Base-by-base conservation (phyloP, 2,797 vertebrate species). In the Pitangus sulphuratus region DNA sequence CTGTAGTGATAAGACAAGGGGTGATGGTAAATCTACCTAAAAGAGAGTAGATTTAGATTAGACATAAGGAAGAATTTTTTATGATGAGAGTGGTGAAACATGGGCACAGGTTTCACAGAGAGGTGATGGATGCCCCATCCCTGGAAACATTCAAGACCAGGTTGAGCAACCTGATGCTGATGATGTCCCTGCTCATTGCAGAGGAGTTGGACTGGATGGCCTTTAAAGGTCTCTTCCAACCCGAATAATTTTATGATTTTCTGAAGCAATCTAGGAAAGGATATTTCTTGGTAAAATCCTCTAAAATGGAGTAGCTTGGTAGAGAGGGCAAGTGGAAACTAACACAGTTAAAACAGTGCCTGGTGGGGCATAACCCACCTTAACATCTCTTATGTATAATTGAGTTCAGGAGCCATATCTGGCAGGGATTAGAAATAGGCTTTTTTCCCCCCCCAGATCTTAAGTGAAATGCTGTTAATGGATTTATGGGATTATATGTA, bases 81-180 rank as follows among this genome's bases (percentile, higher is more conserved):
- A 30, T 0, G 1, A 0, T 45, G 68, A 26, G 3, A 1, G 4
- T 68, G 40, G 9, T 30, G 22, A 48, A 48, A 31, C 1, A 1
- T n/a, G 56, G 31, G 15, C 3, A 17, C 10, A 48, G 8, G 24
- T 44, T 83, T 54, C 9, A 15, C 31, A 30, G 33, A 51, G 21
- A 53, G 20, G 28, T 44, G 9, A 2, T 53, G 11, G 35, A 7
- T 78, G 28, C 25, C 21, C 2, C 21, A 26, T 33, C 5, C 1
- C 1, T 76, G 58, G 31, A 51, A 56, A 31, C 13, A 18, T 68
- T 64, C 19, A 30, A 51, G 65, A 22, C 28, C 11, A 26, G 44
- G 13, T 19, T 60, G 70, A 71, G 28, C 51, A 47, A 2, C 35
- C 16, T 58, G 61, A 10, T 53, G 12, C 22, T 13, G 6, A 7